Conservation (phyloP, 2,797 vertebrate species). For the Enteromius afrohamiltoni region DNA sequence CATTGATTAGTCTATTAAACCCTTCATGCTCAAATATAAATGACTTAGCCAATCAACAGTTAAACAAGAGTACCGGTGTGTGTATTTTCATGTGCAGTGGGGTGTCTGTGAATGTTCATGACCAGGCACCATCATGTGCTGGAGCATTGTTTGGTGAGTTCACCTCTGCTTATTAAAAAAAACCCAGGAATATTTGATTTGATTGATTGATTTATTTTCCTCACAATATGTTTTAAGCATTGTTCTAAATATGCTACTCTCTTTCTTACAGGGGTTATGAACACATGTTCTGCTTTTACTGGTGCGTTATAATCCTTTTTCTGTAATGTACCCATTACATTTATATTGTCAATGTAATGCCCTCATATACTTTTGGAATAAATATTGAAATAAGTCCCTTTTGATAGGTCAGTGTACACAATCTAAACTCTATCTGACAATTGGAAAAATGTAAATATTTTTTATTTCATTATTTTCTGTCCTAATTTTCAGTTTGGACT, state of each 20-base stretch:
- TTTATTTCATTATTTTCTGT: neutral
- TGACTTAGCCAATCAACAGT: neutral
- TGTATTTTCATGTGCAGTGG: conserved; percentile 77
- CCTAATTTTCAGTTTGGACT: neutral
- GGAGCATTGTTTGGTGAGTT: conserved; percentile 90
- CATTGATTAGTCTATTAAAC: neutral
- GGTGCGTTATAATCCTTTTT: conserved; percentile 73
- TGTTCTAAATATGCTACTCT: neutral
- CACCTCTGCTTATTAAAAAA: neutral
- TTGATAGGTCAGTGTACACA: neutral
- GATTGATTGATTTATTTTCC: neutral
- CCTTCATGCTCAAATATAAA: neutral
- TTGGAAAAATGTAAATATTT: neutral
- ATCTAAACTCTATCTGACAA: neutral
- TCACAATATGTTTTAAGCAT: neutral
- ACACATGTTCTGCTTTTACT: conserved; percentile 87
- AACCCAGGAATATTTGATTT: neutral
- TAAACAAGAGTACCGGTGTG: conserved; percentile 1
- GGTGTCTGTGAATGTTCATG: conserved; percentile 89
- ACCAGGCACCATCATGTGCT: conserved; percentile 88
- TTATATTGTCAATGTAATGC: neutral
- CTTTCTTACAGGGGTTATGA: conserved; percentile 85
- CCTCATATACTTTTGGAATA: neutral
- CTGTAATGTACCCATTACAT: neutral
- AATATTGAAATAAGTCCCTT: neutral